These are phyloP conservation scores for Heliocidaris tuberculata DNA, from an alignment of 35 echinoderm and acorn worm genomes.

Conservation along the genomic window DNA sequence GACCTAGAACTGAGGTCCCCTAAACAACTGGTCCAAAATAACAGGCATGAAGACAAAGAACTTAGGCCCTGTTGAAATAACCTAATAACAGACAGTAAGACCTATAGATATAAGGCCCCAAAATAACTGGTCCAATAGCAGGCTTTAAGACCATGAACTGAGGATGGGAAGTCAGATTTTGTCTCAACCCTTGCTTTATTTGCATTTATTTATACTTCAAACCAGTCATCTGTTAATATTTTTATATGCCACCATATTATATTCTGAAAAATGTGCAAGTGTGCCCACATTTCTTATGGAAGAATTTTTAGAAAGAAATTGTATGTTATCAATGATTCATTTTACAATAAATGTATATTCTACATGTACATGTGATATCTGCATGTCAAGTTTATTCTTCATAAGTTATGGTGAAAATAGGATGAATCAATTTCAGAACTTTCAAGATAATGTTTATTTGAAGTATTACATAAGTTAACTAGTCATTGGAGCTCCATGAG, in stretches of 20 bases:
- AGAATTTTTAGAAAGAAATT: background rate
- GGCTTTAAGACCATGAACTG: constrained; percentile 52
- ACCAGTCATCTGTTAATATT: no score
- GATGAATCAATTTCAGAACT: background rate
- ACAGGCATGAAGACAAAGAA: constrained; percentile 58
- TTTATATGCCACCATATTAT: background rate
- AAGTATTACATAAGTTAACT: background rate
- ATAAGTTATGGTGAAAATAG: background rate
- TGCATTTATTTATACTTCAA: background rate
- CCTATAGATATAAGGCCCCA: background rate
- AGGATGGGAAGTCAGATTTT: no score
- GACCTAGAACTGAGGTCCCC: background rate
- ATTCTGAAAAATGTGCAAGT: background rate
- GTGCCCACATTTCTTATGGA: background rate
- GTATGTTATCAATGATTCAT: background rate
- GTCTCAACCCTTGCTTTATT: no score
- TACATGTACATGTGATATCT: background rate
- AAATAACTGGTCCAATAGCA: constrained; percentile 63
- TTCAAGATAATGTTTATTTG: background rate
- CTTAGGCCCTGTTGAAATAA: background rate
- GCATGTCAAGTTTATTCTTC: background rate
- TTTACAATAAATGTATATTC: background rate
- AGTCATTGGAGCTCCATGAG: background rate
- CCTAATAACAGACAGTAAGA: constrained; percentile 63
- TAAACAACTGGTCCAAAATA: constrained; percentile 65